Conservation (phyloP, 2,888 invertebrate species). For the Yponomeuta plumbellus region DNA sequence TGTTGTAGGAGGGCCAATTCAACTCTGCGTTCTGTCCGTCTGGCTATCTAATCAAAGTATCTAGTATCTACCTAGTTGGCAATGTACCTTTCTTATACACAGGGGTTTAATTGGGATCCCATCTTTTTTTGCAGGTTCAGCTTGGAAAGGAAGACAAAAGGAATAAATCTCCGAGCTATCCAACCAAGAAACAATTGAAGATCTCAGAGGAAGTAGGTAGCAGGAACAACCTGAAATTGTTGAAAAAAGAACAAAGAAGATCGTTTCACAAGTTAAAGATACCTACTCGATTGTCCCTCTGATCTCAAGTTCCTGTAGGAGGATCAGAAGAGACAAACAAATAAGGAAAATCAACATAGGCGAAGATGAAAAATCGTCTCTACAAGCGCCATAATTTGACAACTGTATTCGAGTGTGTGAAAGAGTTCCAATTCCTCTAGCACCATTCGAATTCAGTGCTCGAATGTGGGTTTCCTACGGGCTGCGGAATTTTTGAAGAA, state of each 20-base stretch:
- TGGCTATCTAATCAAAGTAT: too few species aligned
- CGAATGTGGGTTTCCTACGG: slow-evolving; percentile 48
- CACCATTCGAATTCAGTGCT: slow-evolving; percentile 84
- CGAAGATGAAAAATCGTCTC: not conserved
- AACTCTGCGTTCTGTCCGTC: not conserved
- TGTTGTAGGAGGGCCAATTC: not conserved
- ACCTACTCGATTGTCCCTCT: too few species aligned
- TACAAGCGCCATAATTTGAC: slow-evolving; percentile 63
- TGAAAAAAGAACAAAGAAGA: too few species aligned
- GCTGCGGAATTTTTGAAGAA: not conserved
- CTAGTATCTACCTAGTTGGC: too few species aligned
- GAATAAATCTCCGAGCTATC: not conserved
- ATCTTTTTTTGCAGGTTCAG: not conserved
- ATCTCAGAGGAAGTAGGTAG: not conserved
- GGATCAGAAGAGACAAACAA: too few species aligned
- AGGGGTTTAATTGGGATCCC: too few species aligned
- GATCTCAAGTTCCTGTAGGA: too few species aligned
- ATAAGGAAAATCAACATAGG: too few species aligned
- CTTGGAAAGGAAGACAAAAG: not conserved
- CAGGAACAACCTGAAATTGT: not conserved
- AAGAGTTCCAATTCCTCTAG: slow-evolving; percentile 78
- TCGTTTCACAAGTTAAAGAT: too few species aligned
- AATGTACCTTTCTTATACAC: too few species aligned
- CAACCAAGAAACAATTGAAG: slow-evolving; percentile 14
- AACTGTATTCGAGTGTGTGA: slow-evolving; percentile 82